These are phyloP conservation scores for Sarcophaga subvicina DNA, from an alignment of 2,888 invertebrate genomes.

Conservation along the genomic window DNA sequence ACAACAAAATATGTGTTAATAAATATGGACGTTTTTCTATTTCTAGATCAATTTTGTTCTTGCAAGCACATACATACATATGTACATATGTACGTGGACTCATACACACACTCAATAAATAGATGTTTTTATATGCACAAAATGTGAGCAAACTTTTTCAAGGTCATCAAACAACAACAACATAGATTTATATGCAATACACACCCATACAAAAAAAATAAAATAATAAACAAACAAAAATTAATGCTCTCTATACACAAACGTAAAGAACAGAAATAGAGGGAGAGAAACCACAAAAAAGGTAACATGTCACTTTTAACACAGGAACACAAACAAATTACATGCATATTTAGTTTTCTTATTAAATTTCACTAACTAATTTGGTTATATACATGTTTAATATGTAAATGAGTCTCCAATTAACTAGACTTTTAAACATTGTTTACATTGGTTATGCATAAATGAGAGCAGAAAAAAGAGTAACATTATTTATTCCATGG, in stretches of 20 bases:
- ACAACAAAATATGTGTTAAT: background rate
- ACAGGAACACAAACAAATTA: background rate
- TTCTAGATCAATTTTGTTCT: background rate
- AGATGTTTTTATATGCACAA: slow-evolving; percentile 10
- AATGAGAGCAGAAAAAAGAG: no score
- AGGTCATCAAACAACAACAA: slow-evolving; percentile 43
- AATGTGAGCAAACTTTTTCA: slow-evolving; percentile 59
- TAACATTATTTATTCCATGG: no score
- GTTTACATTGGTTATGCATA: no score
- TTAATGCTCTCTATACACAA: background rate
- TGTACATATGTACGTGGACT: background rate
- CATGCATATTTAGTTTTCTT: no score
- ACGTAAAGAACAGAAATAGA: background rate
- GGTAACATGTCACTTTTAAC: background rate
- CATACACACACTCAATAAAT: background rate
- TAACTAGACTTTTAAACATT: no score
- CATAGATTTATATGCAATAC: background rate
- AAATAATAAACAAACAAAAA: background rate
- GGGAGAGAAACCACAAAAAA: background rate
- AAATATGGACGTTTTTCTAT: background rate
- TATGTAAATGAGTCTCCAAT: no score
- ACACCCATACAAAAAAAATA: background rate
- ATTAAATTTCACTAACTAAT: no score
- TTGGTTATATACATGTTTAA: no score
- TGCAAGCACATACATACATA: background rate